phyloP scores from a whole-genome alignment of 2,113 vertebrate genomes.

The Loxodonta africana region DNA sequence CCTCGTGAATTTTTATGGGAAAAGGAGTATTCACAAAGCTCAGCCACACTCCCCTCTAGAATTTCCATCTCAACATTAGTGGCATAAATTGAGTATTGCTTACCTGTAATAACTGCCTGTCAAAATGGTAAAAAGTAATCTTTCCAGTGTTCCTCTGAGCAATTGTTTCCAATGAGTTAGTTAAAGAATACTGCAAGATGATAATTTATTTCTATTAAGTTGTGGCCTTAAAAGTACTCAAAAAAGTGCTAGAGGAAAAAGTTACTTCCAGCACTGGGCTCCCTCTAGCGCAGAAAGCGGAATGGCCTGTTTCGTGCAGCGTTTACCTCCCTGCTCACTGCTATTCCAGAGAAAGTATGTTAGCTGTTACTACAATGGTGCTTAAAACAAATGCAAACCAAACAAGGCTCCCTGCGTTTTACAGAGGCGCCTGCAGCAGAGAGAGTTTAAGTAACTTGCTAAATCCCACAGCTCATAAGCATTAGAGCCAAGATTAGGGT shows the following conservation, averaged over 20 bases:
- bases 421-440: neutral
- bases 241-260: neutral
- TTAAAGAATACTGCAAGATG: slow-evolving; percentile 16
- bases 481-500: neutral
- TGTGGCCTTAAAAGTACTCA: neutral
- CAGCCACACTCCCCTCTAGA: neutral
- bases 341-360: neutral
- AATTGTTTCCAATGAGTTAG: neutral
- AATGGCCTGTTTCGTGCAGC: neutral
- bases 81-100: neutral
- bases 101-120: neutral
- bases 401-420: neutral
- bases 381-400: neutral
- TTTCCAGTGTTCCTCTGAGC: neutral
- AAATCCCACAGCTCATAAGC: neutral
- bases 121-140: neutral
- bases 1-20: slow-evolving; percentile 27
- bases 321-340: neutral
- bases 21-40: neutral
- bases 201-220: neutral
- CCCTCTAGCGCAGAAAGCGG: neutral
- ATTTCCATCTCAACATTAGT: neutral
- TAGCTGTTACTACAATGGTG: neutral
- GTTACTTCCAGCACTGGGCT: neutral
- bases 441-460: neutral